Base-by-base conservation (phyloP, 2,113 vertebrate genomes). In the Poecile atricapillus region DNA sequence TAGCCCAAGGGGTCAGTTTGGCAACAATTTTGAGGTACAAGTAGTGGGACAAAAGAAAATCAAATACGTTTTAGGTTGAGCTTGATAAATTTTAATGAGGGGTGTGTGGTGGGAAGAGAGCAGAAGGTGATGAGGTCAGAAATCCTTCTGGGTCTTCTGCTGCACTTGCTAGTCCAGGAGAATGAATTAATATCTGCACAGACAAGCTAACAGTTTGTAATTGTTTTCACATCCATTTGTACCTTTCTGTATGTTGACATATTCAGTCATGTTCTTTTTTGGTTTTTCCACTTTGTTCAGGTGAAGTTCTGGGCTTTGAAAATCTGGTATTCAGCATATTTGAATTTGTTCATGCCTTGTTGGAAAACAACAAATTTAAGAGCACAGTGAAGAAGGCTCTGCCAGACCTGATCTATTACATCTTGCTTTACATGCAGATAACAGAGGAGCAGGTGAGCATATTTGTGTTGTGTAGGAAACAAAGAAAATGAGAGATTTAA, bases 371-470 rank as follows among this genome's bases (percentile, higher is more conserved):
- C 98, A 99, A 99, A 97, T 99, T 99, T 90, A 99, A 99, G 97
- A 99, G 98, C 97, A 99, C 99, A 1, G 99, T 99, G 96, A 99
- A 98, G 97, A 99, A 99, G 87, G 99, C 99, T 25, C 97, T 99
- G 88, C 99, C 99, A 13, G 99, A 99, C 65, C 98, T 99, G 88
- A 99, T 99, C 87, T 99, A 99, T 97, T 99, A 99, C 97, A 96
- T 99, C 97, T 99, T 99, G 90, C 98, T 99, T 33, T 99, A 99
- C 96, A 99, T 99, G 99, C 99, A 99, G 96, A 99, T 99, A 98
- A 99, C 99, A 4, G 99, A 99, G 93, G 99, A 99, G 59, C 98
- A 98, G 98, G 98, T 98, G 95, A 97, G 80, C 41, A 23, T 8
- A 11, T 79, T 93, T 92, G 25, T 62, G 33, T 75, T 62, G 47